Evolutionary conservation across 1,140 invertebrate species (phyloP).

Genomic region (Drosophila rhopaloa): DNA sequence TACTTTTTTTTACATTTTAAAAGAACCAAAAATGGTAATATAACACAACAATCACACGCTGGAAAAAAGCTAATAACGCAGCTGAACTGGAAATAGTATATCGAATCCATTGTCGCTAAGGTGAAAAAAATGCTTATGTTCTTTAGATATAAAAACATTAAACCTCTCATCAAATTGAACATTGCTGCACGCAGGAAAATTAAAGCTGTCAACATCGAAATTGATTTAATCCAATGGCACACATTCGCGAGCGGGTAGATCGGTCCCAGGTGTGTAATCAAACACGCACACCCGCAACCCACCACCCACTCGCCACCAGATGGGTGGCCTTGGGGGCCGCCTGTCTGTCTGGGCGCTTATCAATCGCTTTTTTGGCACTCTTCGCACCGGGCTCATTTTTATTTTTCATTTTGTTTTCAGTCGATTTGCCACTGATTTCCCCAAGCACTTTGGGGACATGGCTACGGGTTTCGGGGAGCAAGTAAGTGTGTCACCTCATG

Average conservation of each 20-base stretch:
- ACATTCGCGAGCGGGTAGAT: conserved; percentile 1
- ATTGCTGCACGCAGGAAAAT: conserved; percentile 3
- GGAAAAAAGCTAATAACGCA: too few species aligned
- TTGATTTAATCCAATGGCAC: conserved; percentile 20
- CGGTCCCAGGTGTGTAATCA: conserved; percentile 70
- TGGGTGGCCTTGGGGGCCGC: conserved; percentile 10
- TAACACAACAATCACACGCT: too few species aligned
- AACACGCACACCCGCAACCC: conserved; percentile 7
- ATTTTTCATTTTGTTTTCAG: conserved; percentile 30
- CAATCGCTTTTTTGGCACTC: conserved; percentile 42
- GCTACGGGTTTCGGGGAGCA: conserved; percentile 1
- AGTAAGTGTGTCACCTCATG: conserved; percentile 45
- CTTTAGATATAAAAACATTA: neutral
- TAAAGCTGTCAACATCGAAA: conserved; percentile 12
- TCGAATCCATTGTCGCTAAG: too few species aligned
- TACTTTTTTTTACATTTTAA: too few species aligned
- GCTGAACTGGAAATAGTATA: too few species aligned
- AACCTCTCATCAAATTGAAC: neutral
- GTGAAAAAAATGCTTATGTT: too few species aligned
- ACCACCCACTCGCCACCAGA: neutral
- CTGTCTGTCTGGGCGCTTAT: conserved; percentile 33
- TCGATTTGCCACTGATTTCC: conserved; percentile 75
- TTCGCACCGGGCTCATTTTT: conserved; percentile 63
- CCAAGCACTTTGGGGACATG: conserved; percentile 62
- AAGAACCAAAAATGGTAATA: too few species aligned